phyloP scores from a whole-genome alignment of 2,797 vertebrate genomes.

The Dermochelys coriacea region DNA sequence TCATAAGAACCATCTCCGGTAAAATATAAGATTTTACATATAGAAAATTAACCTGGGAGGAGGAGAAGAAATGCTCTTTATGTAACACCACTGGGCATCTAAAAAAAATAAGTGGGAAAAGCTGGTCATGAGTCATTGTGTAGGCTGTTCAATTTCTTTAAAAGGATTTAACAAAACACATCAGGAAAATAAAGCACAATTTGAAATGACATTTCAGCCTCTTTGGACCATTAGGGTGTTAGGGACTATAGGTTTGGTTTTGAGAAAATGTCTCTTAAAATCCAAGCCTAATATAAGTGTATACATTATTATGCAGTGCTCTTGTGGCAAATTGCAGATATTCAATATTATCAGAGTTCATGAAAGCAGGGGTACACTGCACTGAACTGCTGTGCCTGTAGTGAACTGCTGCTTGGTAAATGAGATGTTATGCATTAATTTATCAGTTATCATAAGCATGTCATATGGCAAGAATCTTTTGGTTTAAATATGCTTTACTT shows the following conservation, averaged over 20 bases:
- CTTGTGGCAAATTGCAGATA: neutral
- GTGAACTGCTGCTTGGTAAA: neutral
- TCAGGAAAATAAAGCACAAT: slow-evolving; percentile 29
- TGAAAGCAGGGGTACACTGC: neutral
- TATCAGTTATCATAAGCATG: neutral
- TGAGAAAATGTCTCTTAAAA: slow-evolving; percentile 23
- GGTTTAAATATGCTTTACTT: neutral
- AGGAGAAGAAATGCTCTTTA: slow-evolving; percentile 7
- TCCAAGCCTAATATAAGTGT: neutral
- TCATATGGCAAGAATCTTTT: neutral
- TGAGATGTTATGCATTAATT: neutral
- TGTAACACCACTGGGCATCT: slow-evolving; percentile 7
- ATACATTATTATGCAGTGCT: neutral
- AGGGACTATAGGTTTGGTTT: neutral
- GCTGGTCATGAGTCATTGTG: slow-evolving; percentile 49
- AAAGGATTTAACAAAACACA: slow-evolving; percentile 40
- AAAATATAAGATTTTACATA: slow-evolving; percentile 4
- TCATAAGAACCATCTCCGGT: neutral
- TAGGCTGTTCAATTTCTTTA: slow-evolving; percentile 55
- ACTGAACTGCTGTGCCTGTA: neutral
- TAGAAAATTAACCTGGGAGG: slow-evolving; percentile 7
- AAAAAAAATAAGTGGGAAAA: slow-evolving; percentile 40
- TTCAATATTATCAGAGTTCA: neutral
- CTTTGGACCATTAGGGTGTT: neutral
- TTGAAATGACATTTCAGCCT: slow-evolving; percentile 24